A percentile compares a stretch with the other conserved stretches of the same genome.
These are phyloP conservation scores for Anoura caudifer DNA, from an alignment of 2,113 vertebrate species.

Conservation along the genomic window DNA sequence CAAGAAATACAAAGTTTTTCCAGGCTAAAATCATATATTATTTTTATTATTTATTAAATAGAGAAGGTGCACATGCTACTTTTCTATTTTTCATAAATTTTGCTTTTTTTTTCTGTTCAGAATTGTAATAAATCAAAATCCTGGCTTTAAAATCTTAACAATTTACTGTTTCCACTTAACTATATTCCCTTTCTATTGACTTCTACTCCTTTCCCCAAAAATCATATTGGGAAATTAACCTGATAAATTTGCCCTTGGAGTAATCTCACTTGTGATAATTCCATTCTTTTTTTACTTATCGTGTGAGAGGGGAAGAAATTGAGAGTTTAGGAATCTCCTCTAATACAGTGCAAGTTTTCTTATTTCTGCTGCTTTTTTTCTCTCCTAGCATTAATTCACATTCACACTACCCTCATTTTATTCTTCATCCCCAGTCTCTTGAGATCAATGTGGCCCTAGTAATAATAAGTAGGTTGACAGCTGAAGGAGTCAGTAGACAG, in stretches of 20 bases:
- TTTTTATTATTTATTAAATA: not conserved
- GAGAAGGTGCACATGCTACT: not conserved
- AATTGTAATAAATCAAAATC: not conserved
- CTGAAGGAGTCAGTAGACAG: not conserved
- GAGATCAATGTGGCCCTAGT: not conserved
- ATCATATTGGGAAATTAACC: not conserved
- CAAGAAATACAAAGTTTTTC: not conserved
- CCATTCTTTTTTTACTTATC: not conserved
- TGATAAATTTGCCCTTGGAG: not conserved
- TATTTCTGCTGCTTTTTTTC: not conserved
- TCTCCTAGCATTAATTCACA: not conserved
- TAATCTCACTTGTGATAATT: not conserved
- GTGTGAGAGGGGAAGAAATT: not conserved
- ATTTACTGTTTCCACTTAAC: not conserved
- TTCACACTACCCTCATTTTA: not conserved
- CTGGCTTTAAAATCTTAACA: not conserved
- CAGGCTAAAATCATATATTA: not conserved
- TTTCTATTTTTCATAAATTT: not conserved
- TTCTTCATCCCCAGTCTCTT: not conserved
- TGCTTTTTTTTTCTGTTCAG: not conserved
- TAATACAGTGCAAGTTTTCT: not conserved
- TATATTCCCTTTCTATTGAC: not conserved
- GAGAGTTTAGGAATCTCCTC: not conserved
- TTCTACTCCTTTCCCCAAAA: not conserved
- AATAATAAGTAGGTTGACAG: not conserved